Percentiles rank a stretch among this genome's conserved stretches.
Conservation (phyloP, 1,140 invertebrate genomes). For the Samia ricini region DNA sequence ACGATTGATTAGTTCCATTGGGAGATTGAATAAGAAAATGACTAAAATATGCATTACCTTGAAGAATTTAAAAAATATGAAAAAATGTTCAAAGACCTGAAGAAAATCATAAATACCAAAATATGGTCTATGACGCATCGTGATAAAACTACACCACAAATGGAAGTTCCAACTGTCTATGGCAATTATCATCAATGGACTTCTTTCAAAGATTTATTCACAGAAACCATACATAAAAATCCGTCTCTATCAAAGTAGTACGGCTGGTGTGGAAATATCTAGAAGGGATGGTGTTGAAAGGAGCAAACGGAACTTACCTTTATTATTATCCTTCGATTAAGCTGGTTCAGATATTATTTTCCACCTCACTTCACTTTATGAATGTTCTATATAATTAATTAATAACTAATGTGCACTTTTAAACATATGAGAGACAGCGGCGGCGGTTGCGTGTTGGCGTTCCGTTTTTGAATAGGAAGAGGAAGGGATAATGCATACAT, state of each 20-base stretch:
- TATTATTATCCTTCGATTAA: too few species aligned
- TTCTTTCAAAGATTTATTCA: constrained; percentile 19
- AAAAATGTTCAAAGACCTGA: constrained; percentile 2
- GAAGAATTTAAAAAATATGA: constrained; percentile 7
- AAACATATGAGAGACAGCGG: too few species aligned
- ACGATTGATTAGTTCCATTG: constrained; percentile 12
- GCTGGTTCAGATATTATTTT: too few species aligned
- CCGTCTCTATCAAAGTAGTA: constrained; percentile 6
- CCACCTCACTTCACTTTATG: too few species aligned
- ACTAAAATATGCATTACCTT: constrained; percentile 3
- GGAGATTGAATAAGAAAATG: constrained; percentile 13
- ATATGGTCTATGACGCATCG: constrained; percentile 11
- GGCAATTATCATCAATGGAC: constrained; percentile 11
- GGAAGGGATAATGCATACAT: too few species aligned
- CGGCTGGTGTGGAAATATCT: too few species aligned
- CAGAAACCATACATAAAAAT: constrained; percentile 13
- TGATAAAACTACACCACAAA: constrained; percentile 10
- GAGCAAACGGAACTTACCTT: too few species aligned
- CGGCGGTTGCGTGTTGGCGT: too few species aligned
- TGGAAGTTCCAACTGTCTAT: constrained; percentile 6
- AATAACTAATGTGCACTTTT: too few species aligned
- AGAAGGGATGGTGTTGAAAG: too few species aligned
- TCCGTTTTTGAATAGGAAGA: too few species aligned
- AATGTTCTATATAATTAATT: too few species aligned
- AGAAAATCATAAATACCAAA: constrained; percentile 5